Conservation (phyloP, 2,888 invertebrate species). For the Synanthedon myopaeformis region DNA sequence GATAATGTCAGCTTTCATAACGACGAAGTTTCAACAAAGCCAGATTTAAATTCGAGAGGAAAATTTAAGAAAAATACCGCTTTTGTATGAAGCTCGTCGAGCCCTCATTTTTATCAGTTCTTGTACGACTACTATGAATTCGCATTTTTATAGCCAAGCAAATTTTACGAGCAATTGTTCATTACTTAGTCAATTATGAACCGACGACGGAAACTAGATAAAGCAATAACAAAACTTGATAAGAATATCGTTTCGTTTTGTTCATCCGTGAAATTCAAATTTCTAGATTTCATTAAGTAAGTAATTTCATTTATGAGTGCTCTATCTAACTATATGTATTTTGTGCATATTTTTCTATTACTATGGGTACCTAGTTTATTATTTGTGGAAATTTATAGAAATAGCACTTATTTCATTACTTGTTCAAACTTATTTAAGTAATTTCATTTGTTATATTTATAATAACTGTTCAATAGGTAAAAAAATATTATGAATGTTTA, state of each 20-base stretch:
- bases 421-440: too few species aligned
- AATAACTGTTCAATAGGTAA: neutral
- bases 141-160: slow-evolving; percentile 9
- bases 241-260: slow-evolving; percentile 19
- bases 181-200: slow-evolving; percentile 36
- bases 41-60: too few species aligned
- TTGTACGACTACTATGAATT: neutral
- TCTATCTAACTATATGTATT: too few species aligned
- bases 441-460: neutral
- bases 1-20: too few species aligned
- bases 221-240: slow-evolving; percentile 14
- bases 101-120: neutral
- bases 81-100: too few species aligned
- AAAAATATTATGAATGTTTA: neutral
- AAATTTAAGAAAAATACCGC: too few species aligned
- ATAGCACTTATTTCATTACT: too few species aligned
- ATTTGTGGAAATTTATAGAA: too few species aligned
- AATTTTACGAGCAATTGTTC: slow-evolving; percentile 49
- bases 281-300: neutral
- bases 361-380: neutral
- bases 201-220: slow-evolving; percentile 4
- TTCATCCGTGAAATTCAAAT: slow-evolving; percentile 38
- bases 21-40: too few species aligned
- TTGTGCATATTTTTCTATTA: too few species aligned
- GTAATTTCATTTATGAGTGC: neutral